Evolutionary conservation across 2,888 invertebrate species (phyloP).

Genomic region (Perizoma affinitatum): DNA sequence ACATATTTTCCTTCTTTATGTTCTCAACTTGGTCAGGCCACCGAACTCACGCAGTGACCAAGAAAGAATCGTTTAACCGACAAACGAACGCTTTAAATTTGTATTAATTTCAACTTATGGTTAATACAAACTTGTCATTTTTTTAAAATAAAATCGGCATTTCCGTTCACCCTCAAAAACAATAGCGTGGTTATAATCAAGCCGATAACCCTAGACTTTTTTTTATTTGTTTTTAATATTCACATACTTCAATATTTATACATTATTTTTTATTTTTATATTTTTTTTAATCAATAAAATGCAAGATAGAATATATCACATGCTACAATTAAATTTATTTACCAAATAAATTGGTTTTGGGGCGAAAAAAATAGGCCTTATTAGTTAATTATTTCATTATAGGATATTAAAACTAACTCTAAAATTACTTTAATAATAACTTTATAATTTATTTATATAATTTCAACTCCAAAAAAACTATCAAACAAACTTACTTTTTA

Average conservation of each 20-base stretch:
- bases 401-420: conserved; percentile 21
- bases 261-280: conserved; percentile 34
- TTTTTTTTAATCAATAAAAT: conserved; percentile 37
- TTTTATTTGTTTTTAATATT: conserved; percentile 18
- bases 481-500: conserved; percentile 16
- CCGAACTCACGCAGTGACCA: too few relatives aligned
- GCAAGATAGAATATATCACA: conserved; percentile 40
- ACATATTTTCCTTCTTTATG: too few relatives aligned
- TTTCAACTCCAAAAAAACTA: conserved; percentile 25
- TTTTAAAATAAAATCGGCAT: conserved; percentile 9
- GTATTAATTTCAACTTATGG: conserved; percentile 13
- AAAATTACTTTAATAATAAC: conserved; percentile 21
- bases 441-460: conserved; percentile 27
- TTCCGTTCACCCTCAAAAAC: conserved; percentile 4
- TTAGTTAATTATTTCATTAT: conserved; percentile 20
- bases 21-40: too few relatives aligned
- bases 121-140: conserved; percentile 13
- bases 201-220: conserved; percentile 12
- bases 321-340: conserved; percentile 33
- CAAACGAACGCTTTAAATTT: background rate
- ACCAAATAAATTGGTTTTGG: conserved; percentile 29
- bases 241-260: conserved; percentile 31
- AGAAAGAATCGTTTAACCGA: too few relatives aligned
- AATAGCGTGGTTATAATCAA: background rate
- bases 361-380: conserved; percentile 28